Conservation (phyloP, 1,140 invertebrate species). For the Ostrea edulis region DNA sequence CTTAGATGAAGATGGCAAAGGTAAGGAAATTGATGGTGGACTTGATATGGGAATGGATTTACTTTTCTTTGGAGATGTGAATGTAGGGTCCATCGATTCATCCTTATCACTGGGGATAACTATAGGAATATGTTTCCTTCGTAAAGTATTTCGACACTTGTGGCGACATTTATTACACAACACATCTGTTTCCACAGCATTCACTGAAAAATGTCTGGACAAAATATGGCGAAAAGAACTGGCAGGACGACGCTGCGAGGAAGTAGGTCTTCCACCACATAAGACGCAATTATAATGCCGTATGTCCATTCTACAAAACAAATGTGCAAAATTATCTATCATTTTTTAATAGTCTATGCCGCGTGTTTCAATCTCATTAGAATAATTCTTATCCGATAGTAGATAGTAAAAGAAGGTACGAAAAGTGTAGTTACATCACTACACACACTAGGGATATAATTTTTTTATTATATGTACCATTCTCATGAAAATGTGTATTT, state of each 20-base stretch:
- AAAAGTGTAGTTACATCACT: no score
- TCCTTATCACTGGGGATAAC: neutral
- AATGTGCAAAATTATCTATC: neutral
- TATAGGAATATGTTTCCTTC: neutral
- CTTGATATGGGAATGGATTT: neutral
- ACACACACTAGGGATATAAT: no score
- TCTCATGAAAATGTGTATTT: no score
- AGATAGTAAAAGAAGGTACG: no score
- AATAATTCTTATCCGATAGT: no score
- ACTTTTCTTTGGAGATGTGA: neutral
- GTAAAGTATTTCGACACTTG: neutral
- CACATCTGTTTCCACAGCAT: neutral
- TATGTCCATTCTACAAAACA: neutral
- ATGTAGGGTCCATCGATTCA: neutral
- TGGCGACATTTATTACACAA: slow-evolving; percentile 6
- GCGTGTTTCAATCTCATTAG: no score
- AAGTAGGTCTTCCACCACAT: neutral
- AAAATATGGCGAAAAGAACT: neutral
- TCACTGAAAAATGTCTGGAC: neutral
- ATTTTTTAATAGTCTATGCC: no score
- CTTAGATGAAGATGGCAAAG: neutral
- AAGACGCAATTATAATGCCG: neutral
- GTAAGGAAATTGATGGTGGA: neutral
- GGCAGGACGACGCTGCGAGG: neutral
- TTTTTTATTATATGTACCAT: no score